Conservation (phyloP, 2,797 vertebrate genomes). For the Pantherophis vulpinus region DNA sequence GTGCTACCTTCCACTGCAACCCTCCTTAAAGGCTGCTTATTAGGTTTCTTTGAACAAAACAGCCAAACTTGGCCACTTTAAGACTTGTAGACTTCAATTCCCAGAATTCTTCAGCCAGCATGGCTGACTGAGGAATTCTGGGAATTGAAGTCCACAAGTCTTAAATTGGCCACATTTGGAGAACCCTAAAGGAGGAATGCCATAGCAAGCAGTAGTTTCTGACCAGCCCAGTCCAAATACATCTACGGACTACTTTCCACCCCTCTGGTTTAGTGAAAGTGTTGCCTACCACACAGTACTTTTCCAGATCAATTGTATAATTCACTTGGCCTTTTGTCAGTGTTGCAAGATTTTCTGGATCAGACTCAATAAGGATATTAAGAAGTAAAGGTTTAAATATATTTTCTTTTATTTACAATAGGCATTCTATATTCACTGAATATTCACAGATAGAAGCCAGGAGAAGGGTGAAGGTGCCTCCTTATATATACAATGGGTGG, state of each 20-base stretch:
- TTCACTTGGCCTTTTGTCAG: background rate
- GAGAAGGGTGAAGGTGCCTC: too few species aligned
- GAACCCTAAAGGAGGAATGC: background rate
- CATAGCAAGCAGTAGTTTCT: background rate
- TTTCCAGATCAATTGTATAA: conserved; percentile 12
- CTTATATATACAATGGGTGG: too few species aligned
- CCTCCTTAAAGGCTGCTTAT: background rate
- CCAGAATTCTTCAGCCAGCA: too few species aligned
- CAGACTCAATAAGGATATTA: too few species aligned
- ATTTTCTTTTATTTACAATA: too few species aligned
- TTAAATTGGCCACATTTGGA: background rate
- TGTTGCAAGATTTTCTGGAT: too few species aligned
- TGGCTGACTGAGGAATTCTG: background rate
- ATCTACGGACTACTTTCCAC: background rate
- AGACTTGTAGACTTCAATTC: background rate
- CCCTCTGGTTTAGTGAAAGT: background rate
- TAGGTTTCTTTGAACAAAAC: background rate
- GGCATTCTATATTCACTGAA: too few species aligned
- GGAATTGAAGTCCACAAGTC: background rate
- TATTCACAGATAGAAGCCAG: too few species aligned
- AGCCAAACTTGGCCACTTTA: background rate
- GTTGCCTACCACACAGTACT: background rate
- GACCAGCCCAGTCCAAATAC: background rate
- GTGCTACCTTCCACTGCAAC: background rate
- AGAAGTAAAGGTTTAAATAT: too few species aligned